phyloP scores from a whole-genome alignment of 2,888 invertebrate genomes.

The Drosophila neotestacea region DNA sequence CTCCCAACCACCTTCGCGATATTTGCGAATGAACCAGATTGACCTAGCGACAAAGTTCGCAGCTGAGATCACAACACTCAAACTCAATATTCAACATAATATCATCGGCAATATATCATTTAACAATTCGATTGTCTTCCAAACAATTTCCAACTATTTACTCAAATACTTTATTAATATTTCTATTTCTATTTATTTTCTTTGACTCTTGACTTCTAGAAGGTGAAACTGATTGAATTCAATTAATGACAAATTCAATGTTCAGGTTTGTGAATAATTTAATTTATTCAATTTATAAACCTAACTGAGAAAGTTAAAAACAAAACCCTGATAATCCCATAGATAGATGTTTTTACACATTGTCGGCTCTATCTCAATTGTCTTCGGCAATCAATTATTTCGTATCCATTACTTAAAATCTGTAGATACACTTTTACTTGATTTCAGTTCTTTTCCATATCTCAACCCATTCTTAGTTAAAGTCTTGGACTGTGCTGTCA shows the following conservation, averaged over 20 bases:
- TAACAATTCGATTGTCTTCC: not conserved
- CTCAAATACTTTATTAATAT: not conserved
- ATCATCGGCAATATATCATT: slow-evolving; percentile 21
- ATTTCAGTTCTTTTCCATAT: too few relatives aligned
- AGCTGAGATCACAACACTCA: slow-evolving; percentile 15
- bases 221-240: slow-evolving; percentile 8
- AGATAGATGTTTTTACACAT: too few relatives aligned
- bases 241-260: not conserved
- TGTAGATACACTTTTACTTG: too few relatives aligned
- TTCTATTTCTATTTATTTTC: not conserved
- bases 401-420: too few relatives aligned
- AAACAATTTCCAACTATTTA: not conserved
- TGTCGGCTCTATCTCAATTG: too few relatives aligned
- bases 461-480: too few relatives aligned
- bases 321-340: too few relatives aligned
- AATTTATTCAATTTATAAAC: too few relatives aligned
- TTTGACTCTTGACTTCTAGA: not conserved
- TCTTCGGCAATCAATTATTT: too few relatives aligned
- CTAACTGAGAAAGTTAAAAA: too few relatives aligned
- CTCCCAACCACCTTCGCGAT: not conserved
- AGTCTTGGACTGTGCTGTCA: too few relatives aligned
- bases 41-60: slow-evolving; percentile 61
- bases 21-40: slow-evolving; percentile 47
- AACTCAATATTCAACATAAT: slow-evolving; percentile 2
- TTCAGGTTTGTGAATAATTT: too few relatives aligned